Base-by-base conservation (phyloP, 1,140 invertebrate species). In the Cyphomyrmex costatus region DNA sequence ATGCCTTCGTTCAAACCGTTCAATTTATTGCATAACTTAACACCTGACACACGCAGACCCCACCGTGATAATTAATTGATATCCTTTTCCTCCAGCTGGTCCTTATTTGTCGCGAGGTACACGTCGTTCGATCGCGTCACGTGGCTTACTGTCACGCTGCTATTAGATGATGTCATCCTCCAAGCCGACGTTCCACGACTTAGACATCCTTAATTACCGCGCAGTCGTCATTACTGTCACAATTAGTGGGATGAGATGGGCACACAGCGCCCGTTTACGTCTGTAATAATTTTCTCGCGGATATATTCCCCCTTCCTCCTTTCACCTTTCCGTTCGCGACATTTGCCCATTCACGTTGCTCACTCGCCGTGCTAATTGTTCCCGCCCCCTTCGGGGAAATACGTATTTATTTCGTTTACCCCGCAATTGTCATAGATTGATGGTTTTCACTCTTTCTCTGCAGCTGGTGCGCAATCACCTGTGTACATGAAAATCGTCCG, bases 201-300 rank as follows among this genome's bases (percentile, higher is more conserved):
- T 61, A 56, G 68, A n/a, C 33, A 68, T 83, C 56, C 79, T 74
- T 73, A 60, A 58, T 82, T 82, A 74, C 42, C 78, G 79, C 53
- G 80, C 78, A 73, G 78, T 61, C 68, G 63, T 80, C 83, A 90
- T 90, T 90, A 90, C 46, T 66, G 56, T 87, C 51, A 49, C 53
- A 86, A 88, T 90, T 85, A 76, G 30, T 70, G 74, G 53, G 42
- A 77, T 46, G 46, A 79, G 46, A 85, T 65, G 21, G 49, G 63
- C 70, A 86, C 51, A 51, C 12, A 8, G 21, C 24, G 49, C 46
- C 46, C 73, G 68, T 56, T 60, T 71, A 53, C 49, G 33, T 27
- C 46, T 65, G 70, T 33, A 70, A 61, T 85, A 82, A 53, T 84
- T 27, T 53, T 49, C 80, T 58, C 82, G 58, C 73, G 30, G 66